Percentiles rank a stretch among this genome's conserved stretches.
Conservation (phyloP, 2,113 vertebrate species). For the Fregetta grallaria region DNA sequence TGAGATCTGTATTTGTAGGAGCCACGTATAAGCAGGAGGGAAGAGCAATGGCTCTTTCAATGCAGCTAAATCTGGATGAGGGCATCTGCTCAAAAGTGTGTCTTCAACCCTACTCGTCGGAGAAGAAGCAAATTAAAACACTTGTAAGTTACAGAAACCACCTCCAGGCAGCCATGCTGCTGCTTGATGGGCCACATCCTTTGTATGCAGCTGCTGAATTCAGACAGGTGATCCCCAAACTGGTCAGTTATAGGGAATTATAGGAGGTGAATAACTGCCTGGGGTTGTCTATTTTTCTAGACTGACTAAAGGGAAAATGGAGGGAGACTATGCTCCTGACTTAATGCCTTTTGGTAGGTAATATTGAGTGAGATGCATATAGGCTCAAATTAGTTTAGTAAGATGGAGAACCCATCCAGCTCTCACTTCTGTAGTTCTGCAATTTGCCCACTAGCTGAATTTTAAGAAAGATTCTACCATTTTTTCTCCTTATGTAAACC, state of each 20-base stretch:
- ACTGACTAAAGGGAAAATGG: not conserved
- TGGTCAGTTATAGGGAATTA: not conserved
- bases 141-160: not conserved
- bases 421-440: not conserved
- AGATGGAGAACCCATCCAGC: not conserved
- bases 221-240: not conserved
- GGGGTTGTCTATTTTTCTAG: not conserved
- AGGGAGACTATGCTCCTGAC: not conserved
- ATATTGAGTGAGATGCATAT: not conserved
- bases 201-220: not conserved
- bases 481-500: not conserved
- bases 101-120: not conserved
- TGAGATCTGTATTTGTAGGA: not conserved
- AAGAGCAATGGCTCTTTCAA: not conserved
- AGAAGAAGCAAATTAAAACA: not conserved
- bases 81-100: not conserved
- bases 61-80: not conserved
- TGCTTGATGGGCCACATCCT: accelerated
- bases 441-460: not conserved
- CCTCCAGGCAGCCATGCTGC: not conserved
- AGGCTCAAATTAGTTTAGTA: not conserved
- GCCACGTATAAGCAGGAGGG: no score
- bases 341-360: not conserved
- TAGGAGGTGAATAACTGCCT: not conserved
- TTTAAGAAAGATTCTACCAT: not conserved